Conservation (phyloP, 2,113 vertebrate genomes). For the Conger conger region DNA sequence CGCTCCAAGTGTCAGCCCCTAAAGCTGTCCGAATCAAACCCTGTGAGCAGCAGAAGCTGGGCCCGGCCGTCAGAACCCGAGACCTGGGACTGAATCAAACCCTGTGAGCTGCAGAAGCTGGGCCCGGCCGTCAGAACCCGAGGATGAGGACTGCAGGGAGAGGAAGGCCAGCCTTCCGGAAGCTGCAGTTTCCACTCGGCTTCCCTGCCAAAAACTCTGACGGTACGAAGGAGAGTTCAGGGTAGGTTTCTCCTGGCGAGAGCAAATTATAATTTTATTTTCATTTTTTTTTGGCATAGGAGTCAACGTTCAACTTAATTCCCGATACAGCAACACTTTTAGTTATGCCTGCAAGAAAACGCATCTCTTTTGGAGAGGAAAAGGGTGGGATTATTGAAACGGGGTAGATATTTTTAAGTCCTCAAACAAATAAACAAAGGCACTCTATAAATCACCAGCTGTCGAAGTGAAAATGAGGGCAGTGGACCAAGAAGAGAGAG, state of each 20-base stretch:
- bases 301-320: not conserved
- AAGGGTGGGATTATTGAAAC: not conserved
- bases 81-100: not conserved
- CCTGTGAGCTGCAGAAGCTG: not conserved
- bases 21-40: not conserved
- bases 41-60: not conserved
- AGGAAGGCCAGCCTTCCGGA: not conserved
- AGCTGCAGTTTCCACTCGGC: not conserved
- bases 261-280: not conserved
- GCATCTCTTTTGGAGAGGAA: not conserved
- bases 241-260: not conserved
- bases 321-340: not conserved
- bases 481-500: no score
- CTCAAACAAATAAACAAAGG: not conserved
- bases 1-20: not conserved
- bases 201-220: not conserved
- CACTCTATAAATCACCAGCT: not conserved
- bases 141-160: no score
- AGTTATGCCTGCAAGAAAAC: not conserved
- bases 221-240: not conserved
- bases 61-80: not conserved
- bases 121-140: not conserved
- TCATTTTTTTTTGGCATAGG: no score
- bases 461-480: no score
- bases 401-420: not conserved